These are phyloP conservation scores for Anastatus disparis DNA, from an alignment of 1,140 invertebrate genomes.

Conservation along the genomic window DNA sequence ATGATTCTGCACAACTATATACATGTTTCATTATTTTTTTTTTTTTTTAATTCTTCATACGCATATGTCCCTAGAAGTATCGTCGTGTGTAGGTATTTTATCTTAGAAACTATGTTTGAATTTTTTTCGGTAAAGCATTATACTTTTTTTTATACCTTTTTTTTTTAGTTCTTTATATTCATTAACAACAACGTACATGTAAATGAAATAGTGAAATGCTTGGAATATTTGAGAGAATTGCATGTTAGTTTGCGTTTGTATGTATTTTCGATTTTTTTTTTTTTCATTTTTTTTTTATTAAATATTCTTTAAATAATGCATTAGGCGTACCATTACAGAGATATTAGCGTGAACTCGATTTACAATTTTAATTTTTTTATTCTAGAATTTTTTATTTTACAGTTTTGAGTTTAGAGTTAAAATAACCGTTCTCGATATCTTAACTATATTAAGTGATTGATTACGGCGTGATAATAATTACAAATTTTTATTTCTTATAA, in stretches of 20 bases:
- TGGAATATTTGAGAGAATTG: slow-evolving; percentile 61
- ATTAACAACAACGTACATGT: slow-evolving; percentile 63
- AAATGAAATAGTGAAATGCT: slow-evolving; percentile 60
- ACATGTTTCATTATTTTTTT: slow-evolving; percentile 49
- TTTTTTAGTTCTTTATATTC: slow-evolving; percentile 51
- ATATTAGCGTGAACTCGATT: slow-evolving; percentile 60
- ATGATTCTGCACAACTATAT: slow-evolving; percentile 52
- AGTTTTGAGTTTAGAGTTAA: slow-evolving; percentile 2
- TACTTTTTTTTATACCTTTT: slow-evolving; percentile 53
- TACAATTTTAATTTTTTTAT: slow-evolving; percentile 53
- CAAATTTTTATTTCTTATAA: slow-evolving; percentile 29
- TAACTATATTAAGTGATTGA: slow-evolving; percentile 30
- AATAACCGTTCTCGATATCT: slow-evolving; percentile 4
- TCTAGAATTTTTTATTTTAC: slow-evolving; percentile 42
- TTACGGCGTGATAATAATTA: slow-evolving; percentile 24
- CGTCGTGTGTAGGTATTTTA: slow-evolving; percentile 54
- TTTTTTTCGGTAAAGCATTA: slow-evolving; percentile 62
- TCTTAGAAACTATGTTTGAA: slow-evolving; percentile 58
- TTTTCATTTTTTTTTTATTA: slow-evolving; percentile 35
- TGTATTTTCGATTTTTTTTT: slow-evolving; percentile 46
- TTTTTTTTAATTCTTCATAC: slow-evolving; percentile 48
- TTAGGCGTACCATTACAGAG: slow-evolving; percentile 51
- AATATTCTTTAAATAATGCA: slow-evolving; percentile 52
- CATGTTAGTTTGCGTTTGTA: slow-evolving; percentile 54
- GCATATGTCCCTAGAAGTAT: slow-evolving; percentile 61